Conservation (phyloP, 1,140 invertebrate species). For the Calliopsis andreniformis region DNA sequence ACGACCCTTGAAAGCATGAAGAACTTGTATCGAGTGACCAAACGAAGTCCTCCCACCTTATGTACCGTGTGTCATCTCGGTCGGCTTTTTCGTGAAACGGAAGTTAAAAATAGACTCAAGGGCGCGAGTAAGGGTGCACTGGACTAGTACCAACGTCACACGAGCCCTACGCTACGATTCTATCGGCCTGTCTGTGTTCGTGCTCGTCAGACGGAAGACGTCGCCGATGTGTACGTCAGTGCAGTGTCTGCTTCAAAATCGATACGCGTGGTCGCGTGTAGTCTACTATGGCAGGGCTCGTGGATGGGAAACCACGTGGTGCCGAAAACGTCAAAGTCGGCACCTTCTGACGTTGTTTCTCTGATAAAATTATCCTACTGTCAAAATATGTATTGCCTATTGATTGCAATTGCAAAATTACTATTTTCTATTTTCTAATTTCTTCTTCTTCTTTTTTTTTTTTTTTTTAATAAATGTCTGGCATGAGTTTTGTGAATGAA, state of each 20-base stretch:
- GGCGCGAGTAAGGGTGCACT: slow-evolving; percentile 66
- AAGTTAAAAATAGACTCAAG: slow-evolving; percentile 75
- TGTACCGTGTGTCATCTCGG: slow-evolving; percentile 40
- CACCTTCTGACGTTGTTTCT: neutral
- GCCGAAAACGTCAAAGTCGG: slow-evolving; percentile 51
- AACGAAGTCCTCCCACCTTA: slow-evolving; percentile 23
- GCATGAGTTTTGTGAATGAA: no score
- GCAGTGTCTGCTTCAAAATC: slow-evolving; percentile 61
- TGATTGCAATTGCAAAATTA: neutral
- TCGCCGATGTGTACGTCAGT: slow-evolving; percentile 21
- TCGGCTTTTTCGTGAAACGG: slow-evolving; percentile 56
- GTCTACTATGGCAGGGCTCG: slow-evolving; percentile 33
- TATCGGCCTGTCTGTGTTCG: neutral
- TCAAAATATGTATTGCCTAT: neutral
- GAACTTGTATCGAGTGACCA: neutral
- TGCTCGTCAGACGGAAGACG: neutral
- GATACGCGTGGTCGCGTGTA: slow-evolving; percentile 50
- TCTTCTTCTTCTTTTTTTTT: no score
- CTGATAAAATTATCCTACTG: neutral
- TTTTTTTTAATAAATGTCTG: no score
- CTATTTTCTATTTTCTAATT: neutral
- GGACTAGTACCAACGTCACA: slow-evolving; percentile 61
- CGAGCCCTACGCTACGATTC: slow-evolving; percentile 25
- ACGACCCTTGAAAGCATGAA: neutral
- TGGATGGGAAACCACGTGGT: slow-evolving; percentile 48